Evolutionary conservation across 2,888 invertebrate genomes (phyloP).

Genomic region (Idaea dimidiata): DNA sequence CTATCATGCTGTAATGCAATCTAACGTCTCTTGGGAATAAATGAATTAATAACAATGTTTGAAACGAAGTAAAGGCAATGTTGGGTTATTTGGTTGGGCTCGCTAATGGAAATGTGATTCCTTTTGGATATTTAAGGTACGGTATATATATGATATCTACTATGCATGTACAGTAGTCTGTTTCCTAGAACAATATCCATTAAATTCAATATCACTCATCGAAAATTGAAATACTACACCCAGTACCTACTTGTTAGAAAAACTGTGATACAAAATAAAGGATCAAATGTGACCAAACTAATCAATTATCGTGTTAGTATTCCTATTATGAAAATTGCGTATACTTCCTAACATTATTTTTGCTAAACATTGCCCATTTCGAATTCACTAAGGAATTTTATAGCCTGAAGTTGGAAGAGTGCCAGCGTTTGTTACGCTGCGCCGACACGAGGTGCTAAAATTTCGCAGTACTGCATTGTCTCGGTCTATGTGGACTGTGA

Average conservation of each 20-base stretch:
- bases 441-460: neutral
- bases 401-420: neutral
- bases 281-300: neutral
- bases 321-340: neutral
- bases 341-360: neutral
- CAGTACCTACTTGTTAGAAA: neutral
- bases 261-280: neutral
- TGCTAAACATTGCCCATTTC: neutral
- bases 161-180: neutral
- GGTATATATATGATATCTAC: neutral
- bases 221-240: too few species aligned
- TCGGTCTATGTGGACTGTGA: neutral
- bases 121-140: neutral
- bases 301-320: neutral
- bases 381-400: neutral
- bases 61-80: conserved; percentile 1
- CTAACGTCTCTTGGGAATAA: conserved; percentile 11
- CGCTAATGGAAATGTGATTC: neutral
- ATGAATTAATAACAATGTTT: conserved; percentile 10
- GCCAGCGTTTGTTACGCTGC: neutral
- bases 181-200: too few species aligned
- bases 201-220: too few species aligned
- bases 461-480: neutral
- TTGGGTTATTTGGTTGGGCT: neutral
- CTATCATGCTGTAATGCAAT: conserved; percentile 14